A percentile compares a stretch with the other conserved stretches of the same genome.
Conservation (phyloP, 2,113 vertebrate genomes). For the Chamaetylas fuelleborni region DNA sequence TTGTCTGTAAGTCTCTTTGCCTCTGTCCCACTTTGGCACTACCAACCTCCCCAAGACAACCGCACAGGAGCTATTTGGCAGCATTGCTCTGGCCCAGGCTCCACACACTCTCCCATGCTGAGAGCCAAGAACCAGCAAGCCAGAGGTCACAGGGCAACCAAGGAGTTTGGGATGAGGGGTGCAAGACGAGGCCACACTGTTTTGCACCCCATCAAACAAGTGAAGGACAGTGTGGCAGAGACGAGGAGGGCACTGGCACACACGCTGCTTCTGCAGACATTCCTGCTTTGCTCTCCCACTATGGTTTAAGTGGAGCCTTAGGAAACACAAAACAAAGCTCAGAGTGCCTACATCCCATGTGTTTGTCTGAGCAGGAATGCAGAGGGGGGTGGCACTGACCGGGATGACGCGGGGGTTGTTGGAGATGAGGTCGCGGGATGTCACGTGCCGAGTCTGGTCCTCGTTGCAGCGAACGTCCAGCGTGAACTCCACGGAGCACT, state of each 20-base stretch:
- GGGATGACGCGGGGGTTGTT: conserved; percentile 95
- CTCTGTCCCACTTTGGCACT: background rate
- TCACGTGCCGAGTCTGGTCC: conserved; percentile 96
- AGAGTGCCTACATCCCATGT: rapidly evolving
- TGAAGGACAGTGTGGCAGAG: rapidly evolving
- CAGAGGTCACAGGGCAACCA: background rate
- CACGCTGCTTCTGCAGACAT: background rate
- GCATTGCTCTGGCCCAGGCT: background rate
- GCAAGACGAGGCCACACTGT: background rate
- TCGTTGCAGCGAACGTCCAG: conserved; percentile 93
- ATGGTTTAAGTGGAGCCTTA: rapidly evolving
- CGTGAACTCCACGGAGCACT: conserved; percentile 95
- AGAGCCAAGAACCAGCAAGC: background rate
- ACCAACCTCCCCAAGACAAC: rapidly evolving
- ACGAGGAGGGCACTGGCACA: background rate
- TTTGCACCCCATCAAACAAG: background rate
- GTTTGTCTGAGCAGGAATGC: rapidly evolving
- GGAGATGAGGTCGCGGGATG: conserved; percentile 92
- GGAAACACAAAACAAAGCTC: rapidly evolving
- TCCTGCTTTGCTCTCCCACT: background rate
- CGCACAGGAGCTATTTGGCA: background rate
- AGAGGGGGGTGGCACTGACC: conserved; percentile 65
- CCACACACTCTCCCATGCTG: background rate
- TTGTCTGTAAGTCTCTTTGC: background rate
- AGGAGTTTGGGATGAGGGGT: background rate